A percentile compares a stretch with the other conserved stretches of the same genome.
Evolutionary conservation across 2,888 invertebrate genomes (phyloP).

Genomic region (Parelbella ahira): DNA sequence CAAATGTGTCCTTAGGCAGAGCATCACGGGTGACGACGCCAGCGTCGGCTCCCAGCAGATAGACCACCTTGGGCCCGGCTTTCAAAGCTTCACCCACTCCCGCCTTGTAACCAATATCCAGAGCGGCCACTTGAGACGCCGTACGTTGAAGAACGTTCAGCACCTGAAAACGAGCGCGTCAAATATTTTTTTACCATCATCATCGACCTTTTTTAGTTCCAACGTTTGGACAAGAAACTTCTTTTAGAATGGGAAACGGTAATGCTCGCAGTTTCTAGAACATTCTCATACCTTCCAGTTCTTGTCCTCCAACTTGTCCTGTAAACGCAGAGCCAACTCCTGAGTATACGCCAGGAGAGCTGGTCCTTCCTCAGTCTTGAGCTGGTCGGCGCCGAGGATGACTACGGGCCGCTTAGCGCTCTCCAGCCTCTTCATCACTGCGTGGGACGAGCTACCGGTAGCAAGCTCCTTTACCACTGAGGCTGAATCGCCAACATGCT

Average conservation of each 20-base stretch:
- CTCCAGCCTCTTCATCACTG: constrained; percentile 80
- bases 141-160: constrained; percentile 97
- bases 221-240: no score
- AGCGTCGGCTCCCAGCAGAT: constrained; percentile 96
- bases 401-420: constrained; percentile 94
- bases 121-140: constrained; percentile 95
- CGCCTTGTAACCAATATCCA: constrained; percentile 95
- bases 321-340: constrained; percentile 83
- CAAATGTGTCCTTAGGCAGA: constrained; percentile 89
- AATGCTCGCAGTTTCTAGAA: no score
- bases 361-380: constrained; percentile 88
- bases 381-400: constrained; percentile 92
- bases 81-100: constrained; percentile 83
- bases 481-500: constrained; percentile 92
- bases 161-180: constrained; percentile 59
- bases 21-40: constrained; percentile 87
- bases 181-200: no score
- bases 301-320: constrained; percentile 74
- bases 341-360: constrained; percentile 88
- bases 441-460: constrained; percentile 82
- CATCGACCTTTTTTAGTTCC: no score
- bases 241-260: no score
- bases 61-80: constrained; percentile 89
- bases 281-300: constrained; percentile 75
- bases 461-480: constrained; percentile 87